Evolutionary conservation across 2,888 invertebrate species (phyloP).

Genomic region (Sylvicola fuscatus): DNA sequence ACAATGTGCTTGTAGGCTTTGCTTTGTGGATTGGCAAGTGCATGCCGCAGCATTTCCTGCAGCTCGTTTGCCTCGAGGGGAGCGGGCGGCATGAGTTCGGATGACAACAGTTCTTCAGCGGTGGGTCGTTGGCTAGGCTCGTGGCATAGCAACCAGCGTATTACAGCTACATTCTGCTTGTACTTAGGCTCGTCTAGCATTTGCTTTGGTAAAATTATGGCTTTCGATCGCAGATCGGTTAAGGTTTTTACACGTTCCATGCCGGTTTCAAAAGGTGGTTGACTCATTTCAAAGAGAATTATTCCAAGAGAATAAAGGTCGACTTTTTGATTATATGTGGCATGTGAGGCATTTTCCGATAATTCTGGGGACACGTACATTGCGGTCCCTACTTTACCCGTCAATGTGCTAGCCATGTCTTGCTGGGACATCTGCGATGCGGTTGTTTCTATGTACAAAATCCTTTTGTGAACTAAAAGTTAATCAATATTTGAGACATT

Average conservation of each 20-base stretch:
- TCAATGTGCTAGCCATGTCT: constrained; percentile 26
- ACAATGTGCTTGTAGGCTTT: constrained; percentile 56
- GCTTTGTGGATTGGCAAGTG: constrained; percentile 59
- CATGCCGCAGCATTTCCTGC: constrained; percentile 61
- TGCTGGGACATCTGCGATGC: background rate
- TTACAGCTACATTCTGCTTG: constrained; percentile 31
- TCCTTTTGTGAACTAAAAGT: no score
- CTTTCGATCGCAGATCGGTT: constrained; percentile 42
- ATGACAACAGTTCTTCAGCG: constrained; percentile 62
- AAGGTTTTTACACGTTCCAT: constrained; percentile 79
- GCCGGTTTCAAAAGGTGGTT: constrained; percentile 58
- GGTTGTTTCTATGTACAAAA: no score
- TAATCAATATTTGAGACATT: no score
- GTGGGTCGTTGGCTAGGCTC: constrained; percentile 68
- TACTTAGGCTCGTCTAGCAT: constrained; percentile 27
- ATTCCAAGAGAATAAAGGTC: constrained; percentile 77
- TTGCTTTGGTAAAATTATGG: constrained; percentile 48
- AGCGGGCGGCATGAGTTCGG: constrained; percentile 66
- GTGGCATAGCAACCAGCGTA: constrained; percentile 59
- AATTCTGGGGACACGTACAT: constrained; percentile 92
- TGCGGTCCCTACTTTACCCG: constrained; percentile 82
- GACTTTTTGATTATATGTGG: constrained; percentile 72
- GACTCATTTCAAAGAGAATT: constrained; percentile 91
- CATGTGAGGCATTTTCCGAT: constrained; percentile 42
- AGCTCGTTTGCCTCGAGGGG: constrained; percentile 70